Evolutionary conservation across 1,140 invertebrate species (phyloP), one percentile per base, ranked within the genome.

Genomic region (Sycophila sp.): DNA sequence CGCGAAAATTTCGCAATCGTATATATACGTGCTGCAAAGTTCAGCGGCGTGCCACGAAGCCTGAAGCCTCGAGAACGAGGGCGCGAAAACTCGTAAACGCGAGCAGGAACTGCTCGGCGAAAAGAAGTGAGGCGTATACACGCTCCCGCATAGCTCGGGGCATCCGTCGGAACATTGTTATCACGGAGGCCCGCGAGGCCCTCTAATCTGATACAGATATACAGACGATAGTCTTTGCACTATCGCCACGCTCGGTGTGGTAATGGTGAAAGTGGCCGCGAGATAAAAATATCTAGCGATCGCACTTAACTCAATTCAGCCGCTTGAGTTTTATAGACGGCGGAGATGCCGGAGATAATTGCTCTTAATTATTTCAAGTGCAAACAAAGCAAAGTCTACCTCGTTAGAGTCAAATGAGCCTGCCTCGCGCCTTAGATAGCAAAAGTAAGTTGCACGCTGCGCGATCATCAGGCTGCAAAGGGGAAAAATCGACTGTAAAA

Each of bases 261-360:
- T 74, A 81, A 82, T 8, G 74, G 81, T 83, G 83, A 84, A 83
- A 84, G 81, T 83, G 69, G 76, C 10, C 69, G 76, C 75, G 74
- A 75, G 75, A 59, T 75, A 77, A 74, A 55, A 75, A n/a, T n/a
- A n/a, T 71, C 72, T 75, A 68, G 69, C 76, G 77, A 82, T 81
- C 80, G 80, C 78, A 81, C 81, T 81, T 81, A 78, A 81, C 80
- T 81, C 80, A 82, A 84, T 84, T 82, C 73, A 74, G 74, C 76
- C 63, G 73, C 71, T 56, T 32, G 34, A 34, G 45, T 47, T 69
- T 24, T 63, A 64, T 47, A 32, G 19, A 17, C 22, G 36, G n/a
- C 15, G 13, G 47, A 45, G 36, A 42, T 38, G 38, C 30, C 58
- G n/a, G 34, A 47, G 59, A 51, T 60, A 49, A 51, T 19, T 13